Percentiles rank a stretch among this genome's conserved stretches.
Conservation (phyloP, 2,888 invertebrate species). For the Cataglyphis rosenhaueri region DNA sequence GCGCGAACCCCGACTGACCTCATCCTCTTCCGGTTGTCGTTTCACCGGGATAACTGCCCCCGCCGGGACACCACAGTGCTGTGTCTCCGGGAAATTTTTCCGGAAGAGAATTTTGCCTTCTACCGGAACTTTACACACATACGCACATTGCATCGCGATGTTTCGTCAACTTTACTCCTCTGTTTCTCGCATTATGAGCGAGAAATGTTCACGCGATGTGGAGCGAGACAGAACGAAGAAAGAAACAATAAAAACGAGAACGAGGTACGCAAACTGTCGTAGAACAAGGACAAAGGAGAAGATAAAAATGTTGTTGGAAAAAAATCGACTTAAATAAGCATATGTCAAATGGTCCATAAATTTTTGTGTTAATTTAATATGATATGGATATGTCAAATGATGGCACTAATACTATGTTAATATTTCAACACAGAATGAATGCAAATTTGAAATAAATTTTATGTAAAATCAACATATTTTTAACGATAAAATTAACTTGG, state of each 20-base stretch:
- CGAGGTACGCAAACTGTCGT: background rate
- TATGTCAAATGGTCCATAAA: too few species aligned
- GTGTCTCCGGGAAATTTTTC: background rate
- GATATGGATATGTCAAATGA: too few species aligned
- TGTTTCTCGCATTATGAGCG: background rate
- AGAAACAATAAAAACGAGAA: background rate
- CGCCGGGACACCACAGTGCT: background rate
- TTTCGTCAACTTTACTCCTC: background rate
- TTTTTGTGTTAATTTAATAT: too few species aligned
- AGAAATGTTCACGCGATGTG: background rate
- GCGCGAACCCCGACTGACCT: slow-evolving; percentile 29
- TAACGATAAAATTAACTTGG: too few species aligned
- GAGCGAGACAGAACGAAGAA: background rate
- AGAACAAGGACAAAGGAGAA: background rate
- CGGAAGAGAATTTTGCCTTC: slow-evolving; percentile 19
- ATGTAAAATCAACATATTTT: too few species aligned
- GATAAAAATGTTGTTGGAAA: background rate
- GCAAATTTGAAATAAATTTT: too few species aligned
- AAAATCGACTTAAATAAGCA: too few species aligned
- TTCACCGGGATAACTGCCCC: slow-evolving; percentile 23
- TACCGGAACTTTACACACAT: slow-evolving; percentile 4
- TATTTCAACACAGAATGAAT: too few species aligned
- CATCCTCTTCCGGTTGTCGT: slow-evolving; percentile 26
- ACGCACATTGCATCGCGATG: background rate
- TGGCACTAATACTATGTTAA: too few species aligned